Base-by-base conservation (phyloP, 2,888 invertebrate species). In the Spodoptera picta region DNA sequence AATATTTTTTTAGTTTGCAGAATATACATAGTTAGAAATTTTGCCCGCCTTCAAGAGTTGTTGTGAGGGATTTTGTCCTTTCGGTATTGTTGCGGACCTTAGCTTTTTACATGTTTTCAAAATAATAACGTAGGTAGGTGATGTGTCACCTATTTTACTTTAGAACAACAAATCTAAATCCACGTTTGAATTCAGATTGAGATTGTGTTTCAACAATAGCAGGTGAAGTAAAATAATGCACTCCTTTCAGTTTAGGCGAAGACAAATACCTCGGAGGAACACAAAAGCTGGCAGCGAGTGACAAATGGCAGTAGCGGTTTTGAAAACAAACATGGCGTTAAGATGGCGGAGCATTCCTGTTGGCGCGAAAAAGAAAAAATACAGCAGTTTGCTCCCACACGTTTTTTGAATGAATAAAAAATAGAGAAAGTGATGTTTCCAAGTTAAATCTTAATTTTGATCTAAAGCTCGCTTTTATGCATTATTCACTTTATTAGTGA, bases 291-390 rank as follows among this genome's bases (percentile, higher is more conserved):
- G 55, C 78, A 69, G 71, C 59, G 59, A 47, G 75, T 77, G 77
- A 77, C 71, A 74, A 77, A 77, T 77, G 80, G 75, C 66, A 54
- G 65, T 77, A 54, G 58, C 44, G 74, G 65, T 67, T 77, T 66
- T 71, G 68, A 80, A 74, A 80, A 80, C 77, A 80, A 68, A 69
- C 74, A 70, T 58, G 43, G 51, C 19, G 55, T 52, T 57, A 57
- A 76, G 76, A 76, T 58, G 65, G 56, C n/a, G 64, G 44, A 60
- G 48, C 54, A 49, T 56, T 54, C 36, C 31, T 58, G 27, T 50
- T n/a, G 65, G 47, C 45, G 56, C 47, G 42, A 57, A 71, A 46
- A 61, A 47, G 36, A 64, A 77, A 79, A 79, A 69, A 79, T 54
- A 63, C 58, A 67, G 61, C 65, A 69, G 59, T 69, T 69, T 61